Evolutionary conservation across 2,888 invertebrate genomes (phyloP).

Genomic region (Drosophila fungiperda): DNA sequence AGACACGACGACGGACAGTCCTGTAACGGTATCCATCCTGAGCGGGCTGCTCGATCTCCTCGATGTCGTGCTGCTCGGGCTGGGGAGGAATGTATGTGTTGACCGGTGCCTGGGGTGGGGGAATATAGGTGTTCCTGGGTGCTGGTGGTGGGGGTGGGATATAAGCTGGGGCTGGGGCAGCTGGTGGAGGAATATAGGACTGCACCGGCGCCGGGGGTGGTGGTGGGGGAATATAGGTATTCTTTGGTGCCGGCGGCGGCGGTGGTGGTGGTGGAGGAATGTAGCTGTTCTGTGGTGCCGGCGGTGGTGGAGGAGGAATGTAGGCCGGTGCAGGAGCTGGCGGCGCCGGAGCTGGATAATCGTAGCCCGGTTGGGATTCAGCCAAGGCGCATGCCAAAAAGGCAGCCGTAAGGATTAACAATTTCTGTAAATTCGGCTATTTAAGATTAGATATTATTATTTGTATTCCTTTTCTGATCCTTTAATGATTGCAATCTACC

Average conservation of each 20-base stretch:
- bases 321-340: slow-evolving; percentile 60
- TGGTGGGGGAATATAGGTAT: slow-evolving; percentile 53
- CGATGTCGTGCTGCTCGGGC: slow-evolving; percentile 51
- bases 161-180: slow-evolving; percentile 13
- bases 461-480: neutral
- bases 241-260: slow-evolving; percentile 32
- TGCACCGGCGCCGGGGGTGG: slow-evolving; percentile 67
- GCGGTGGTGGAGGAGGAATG: slow-evolving; percentile 47
- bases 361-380: slow-evolving; percentile 65
- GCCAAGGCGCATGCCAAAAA: slow-evolving; percentile 75
- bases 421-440: slow-evolving; percentile 50
- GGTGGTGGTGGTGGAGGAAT: slow-evolving; percentile 62
- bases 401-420: slow-evolving; percentile 68
- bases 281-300: slow-evolving; percentile 45
- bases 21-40: slow-evolving; percentile 75
- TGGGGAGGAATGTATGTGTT: slow-evolving; percentile 66
- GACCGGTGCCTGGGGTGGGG: slow-evolving; percentile 61
- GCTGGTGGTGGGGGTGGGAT: slow-evolving; percentile 41
- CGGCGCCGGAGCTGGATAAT: slow-evolving; percentile 69
- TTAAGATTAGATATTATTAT: neutral
- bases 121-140: slow-evolving; percentile 49
- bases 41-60: slow-evolving; percentile 72
- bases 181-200: slow-evolving; percentile 60
- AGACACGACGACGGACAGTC: slow-evolving; percentile 75
- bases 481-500: slow-evolving; percentile 43